Conservation (phyloP, 2,888 invertebrate genomes). For the Macaria notata region DNA sequence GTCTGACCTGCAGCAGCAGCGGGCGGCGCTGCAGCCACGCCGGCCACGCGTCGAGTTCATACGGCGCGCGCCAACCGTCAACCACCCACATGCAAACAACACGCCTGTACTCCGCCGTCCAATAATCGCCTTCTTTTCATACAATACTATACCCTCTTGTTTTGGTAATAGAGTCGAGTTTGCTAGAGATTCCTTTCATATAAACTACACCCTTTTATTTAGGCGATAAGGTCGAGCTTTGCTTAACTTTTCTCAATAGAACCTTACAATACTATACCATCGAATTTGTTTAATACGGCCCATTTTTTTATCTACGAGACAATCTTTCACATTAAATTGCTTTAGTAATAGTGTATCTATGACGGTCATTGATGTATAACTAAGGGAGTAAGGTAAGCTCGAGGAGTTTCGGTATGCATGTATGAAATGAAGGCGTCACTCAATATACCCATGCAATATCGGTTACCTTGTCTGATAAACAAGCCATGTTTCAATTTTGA, state of each 20-base stretch:
- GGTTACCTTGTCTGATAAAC: conserved; percentile 55
- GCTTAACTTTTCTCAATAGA: too few species aligned
- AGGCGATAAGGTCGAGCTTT: too few species aligned
- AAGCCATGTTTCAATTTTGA: conserved; percentile 43
- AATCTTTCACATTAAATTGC: too few species aligned
- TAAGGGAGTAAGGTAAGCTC: too few species aligned
- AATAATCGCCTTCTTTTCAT: conserved; percentile 40
- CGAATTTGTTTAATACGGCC: too few species aligned
- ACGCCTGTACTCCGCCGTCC: conserved; percentile 63
- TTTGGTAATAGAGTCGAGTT: too few species aligned
- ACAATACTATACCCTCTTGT: neutral
- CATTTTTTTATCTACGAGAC: too few species aligned
- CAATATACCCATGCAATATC: conserved; percentile 78
- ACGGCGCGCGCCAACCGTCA: conserved; percentile 74
- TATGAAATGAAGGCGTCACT: conserved; percentile 48
- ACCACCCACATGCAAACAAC: conserved; percentile 79
- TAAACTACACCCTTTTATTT: too few species aligned
- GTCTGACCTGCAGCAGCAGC: conserved; percentile 93
- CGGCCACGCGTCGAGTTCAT: conserved; percentile 72
- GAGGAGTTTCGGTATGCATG: conserved; percentile 6
- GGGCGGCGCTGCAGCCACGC: conserved; percentile 87
- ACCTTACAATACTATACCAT: too few species aligned
- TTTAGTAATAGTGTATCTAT: too few species aligned
- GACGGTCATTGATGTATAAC: too few species aligned
- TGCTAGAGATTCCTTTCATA: too few species aligned